A percentile compares a stretch with the other conserved stretches of the same genome.
Evolutionary conservation across 2,797 vertebrate species (phyloP).

Genomic region (Pangasius larnaudii): DNA sequence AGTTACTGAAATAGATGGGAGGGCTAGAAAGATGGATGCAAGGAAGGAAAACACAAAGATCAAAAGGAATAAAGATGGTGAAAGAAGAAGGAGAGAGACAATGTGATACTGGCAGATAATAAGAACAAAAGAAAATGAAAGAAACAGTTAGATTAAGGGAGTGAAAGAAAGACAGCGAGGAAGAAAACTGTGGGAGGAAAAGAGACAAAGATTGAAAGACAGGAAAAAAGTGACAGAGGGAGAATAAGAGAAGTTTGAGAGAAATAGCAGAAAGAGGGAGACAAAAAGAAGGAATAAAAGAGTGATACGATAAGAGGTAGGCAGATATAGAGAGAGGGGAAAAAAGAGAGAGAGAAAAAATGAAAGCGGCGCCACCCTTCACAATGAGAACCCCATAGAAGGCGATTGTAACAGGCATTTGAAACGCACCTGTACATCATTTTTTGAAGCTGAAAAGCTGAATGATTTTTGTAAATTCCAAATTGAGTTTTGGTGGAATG

Average conservation of each 20-base stretch:
- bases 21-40: not conserved
- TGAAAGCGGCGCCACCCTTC: not conserved
- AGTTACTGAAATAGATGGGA: not conserved
- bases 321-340: not conserved
- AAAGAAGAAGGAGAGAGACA: conserved; percentile 21
- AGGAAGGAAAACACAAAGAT: not conserved
- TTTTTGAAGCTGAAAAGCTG: not conserved
- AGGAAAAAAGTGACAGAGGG: too few relatives aligned
- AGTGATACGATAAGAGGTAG: not conserved
- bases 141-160: too few relatives aligned
- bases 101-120: not conserved
- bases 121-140: too few relatives aligned
- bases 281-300: not conserved
- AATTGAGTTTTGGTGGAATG: too few relatives aligned
- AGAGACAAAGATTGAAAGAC: not conserved
- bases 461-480: not conserved
- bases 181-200: not conserved
- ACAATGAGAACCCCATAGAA: not conserved
- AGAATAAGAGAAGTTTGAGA: not conserved
- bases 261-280: not conserved
- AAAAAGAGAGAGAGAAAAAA: not conserved
- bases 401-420: not conserved
- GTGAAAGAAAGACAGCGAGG: conserved; percentile 22
- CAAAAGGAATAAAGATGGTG: not conserved
- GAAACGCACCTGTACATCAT: not conserved